Evolutionary conservation across 2,797 vertebrate species (phyloP).

Genomic region (Lutjanus campechanus): DNA sequence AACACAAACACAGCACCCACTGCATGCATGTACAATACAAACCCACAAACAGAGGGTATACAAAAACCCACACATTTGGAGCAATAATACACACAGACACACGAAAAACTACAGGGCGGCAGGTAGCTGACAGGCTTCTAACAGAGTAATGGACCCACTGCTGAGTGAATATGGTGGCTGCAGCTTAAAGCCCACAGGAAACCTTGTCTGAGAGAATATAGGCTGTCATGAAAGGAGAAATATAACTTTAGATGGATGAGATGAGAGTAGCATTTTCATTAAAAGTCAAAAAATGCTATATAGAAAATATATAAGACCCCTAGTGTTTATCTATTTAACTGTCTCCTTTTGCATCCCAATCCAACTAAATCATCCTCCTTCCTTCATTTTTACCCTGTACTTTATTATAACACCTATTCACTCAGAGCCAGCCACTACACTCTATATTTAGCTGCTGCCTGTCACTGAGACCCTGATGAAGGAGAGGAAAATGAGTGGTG

Average conservation of each 20-base stretch:
- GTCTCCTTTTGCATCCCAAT: not conserved
- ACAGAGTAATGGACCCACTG: constrained; percentile 48
- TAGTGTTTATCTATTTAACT: not conserved
- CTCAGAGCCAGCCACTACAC: constrained; percentile 32
- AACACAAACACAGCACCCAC: constrained; percentile 42
- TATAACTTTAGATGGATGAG: not conserved
- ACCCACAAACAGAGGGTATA: constrained; percentile 34
- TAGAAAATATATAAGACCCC: not conserved
- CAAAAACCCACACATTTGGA: constrained; percentile 32
- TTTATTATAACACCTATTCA: constrained; percentile 54
- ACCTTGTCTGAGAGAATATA: constrained; percentile 11
- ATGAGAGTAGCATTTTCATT: not conserved
- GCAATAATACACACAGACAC: constrained; percentile 27
- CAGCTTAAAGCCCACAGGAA: constrained; percentile 37
- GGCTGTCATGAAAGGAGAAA: constrained; percentile 14
- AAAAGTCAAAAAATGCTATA: constrained; percentile 10
- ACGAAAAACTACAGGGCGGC: constrained; percentile 30
- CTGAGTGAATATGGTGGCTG: constrained; percentile 33
- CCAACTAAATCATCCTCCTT: not conserved
- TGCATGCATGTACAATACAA: constrained; percentile 47
- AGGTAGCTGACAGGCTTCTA: constrained; percentile 37
- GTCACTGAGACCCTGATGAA: constrained; percentile 69
- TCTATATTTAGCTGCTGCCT: constrained; percentile 75
- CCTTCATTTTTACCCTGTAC: constrained; percentile 5
- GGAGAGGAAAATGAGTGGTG: constrained; percentile 64